A percentile compares a stretch with the other conserved stretches of the same genome.
Conservation (phyloP, 2,113 vertebrate species). For the Micromys minutus region DNA sequence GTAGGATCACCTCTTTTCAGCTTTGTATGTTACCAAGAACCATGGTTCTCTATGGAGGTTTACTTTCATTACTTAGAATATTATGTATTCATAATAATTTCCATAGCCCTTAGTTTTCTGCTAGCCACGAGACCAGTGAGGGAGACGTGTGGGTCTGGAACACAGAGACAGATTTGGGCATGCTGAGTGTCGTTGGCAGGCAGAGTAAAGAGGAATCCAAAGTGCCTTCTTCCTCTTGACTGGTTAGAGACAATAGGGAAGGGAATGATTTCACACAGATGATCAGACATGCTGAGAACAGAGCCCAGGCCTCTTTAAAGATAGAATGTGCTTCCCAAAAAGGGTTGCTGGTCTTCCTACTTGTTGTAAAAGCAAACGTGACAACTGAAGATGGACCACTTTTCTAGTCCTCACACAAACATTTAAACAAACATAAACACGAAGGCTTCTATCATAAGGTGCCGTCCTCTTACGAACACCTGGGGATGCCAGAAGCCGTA, state of each 20-base stretch:
- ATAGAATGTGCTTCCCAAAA: neutral
- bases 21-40: neutral
- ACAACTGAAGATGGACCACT: neutral
- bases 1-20: neutral
- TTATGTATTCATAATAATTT: neutral
- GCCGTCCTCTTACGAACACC: neutral
- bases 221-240: conserved; percentile 68
- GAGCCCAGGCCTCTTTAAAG: conserved; percentile 3
- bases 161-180: conserved; percentile 77
- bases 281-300: neutral
- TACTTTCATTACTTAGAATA: neutral
- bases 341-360: neutral
- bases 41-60: neutral
- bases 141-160: conserved; percentile 57
- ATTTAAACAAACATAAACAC: neutral
- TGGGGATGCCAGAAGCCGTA: neutral
- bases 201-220: conserved; percentile 72
- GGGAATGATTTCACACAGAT: conserved; percentile 11
- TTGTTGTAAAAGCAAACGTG: neutral
- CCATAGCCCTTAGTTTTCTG: neutral
- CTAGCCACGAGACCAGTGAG: neutral
- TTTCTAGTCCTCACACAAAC: neutral
- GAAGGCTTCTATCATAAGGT: neutral
- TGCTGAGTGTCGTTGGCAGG: conserved; percentile 75
- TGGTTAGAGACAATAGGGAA: conserved; percentile 46